Percentiles rank a stretch among this genome's conserved stretches.
Evolutionary conservation across 2,888 invertebrate genomes (phyloP).

Genomic region (Arrhopalites spinosus): DNA sequence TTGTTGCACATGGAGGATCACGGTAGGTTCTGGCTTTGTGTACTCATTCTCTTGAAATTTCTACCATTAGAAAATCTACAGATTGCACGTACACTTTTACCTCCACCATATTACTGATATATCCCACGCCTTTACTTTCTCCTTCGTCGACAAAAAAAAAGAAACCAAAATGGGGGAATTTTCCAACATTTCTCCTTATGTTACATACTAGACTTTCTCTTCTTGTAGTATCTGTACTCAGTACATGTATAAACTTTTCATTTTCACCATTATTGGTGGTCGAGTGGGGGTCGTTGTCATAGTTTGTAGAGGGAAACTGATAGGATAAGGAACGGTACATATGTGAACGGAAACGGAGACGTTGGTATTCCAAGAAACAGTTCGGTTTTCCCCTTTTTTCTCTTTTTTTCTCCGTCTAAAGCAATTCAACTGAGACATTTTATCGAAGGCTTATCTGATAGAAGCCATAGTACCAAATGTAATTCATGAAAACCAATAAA

Average conservation of each 20-base stretch:
- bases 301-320: background rate
- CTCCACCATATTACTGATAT: no score
- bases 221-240: background rate
- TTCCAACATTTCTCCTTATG: no score
- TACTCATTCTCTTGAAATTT: no score
- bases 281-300: background rate
- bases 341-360: background rate
- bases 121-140: no score
- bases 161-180: no score
- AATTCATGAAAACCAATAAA: slow-evolving; percentile 29
- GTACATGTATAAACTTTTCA: background rate
- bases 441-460: slow-evolving; percentile 22
- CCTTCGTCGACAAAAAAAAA: no score
- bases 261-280: background rate
- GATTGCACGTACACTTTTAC: no score
- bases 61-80: no score
- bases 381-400: background rate
- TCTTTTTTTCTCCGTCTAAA: background rate
- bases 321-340: background rate
- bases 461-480: slow-evolving; percentile 17
- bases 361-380: background rate
- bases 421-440: slow-evolving; percentile 22
- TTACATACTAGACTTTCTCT: background rate
- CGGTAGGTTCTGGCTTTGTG: no score
- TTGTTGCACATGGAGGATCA: no score